These are phyloP conservation scores for Sebastes diaconus DNA, from an alignment of 2,797 vertebrate genomes.

Conservation along the genomic window DNA sequence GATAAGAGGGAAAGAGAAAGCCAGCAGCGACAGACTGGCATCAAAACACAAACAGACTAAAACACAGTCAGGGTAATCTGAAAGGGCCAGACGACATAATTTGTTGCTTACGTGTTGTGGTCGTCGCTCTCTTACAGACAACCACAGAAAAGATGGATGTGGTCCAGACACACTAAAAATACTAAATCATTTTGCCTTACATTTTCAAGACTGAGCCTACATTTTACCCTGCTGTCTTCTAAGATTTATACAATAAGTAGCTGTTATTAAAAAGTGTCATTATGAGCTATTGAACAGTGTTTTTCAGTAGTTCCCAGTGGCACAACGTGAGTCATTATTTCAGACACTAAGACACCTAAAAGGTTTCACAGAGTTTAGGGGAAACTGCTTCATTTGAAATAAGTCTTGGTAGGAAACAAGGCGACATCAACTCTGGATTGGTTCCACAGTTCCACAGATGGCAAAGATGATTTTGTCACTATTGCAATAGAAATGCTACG, in stretches of 20 bases:
- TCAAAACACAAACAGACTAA: slow-evolving; percentile 15
- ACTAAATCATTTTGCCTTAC: neutral
- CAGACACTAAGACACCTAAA: no score
- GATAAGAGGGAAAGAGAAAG: neutral
- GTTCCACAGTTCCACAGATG: neutral
- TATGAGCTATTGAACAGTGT: no score
- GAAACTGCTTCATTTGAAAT: neutral
- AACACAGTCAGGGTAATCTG: neutral
- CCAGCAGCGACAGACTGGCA: neutral
- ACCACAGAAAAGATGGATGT: slow-evolving; percentile 2
- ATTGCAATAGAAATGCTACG: neutral
- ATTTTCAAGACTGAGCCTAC: neutral
- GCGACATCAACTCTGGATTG: neutral
- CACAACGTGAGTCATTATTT: neutral
- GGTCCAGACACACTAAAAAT: slow-evolving; percentile 17
- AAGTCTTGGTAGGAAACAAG: neutral
- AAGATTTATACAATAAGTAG: neutral
- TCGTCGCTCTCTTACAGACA: neutral
- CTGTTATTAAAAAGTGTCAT: neutral
- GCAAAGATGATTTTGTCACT: neutral
- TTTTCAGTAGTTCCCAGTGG: neutral
- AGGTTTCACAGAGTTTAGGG: neutral
- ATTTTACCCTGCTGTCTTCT: neutral
- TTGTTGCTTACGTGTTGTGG: neutral
- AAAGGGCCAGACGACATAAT: neutral